phyloP scores from a whole-genome alignment of 2,797 vertebrate species.

The Oreortyx pictus region DNA sequence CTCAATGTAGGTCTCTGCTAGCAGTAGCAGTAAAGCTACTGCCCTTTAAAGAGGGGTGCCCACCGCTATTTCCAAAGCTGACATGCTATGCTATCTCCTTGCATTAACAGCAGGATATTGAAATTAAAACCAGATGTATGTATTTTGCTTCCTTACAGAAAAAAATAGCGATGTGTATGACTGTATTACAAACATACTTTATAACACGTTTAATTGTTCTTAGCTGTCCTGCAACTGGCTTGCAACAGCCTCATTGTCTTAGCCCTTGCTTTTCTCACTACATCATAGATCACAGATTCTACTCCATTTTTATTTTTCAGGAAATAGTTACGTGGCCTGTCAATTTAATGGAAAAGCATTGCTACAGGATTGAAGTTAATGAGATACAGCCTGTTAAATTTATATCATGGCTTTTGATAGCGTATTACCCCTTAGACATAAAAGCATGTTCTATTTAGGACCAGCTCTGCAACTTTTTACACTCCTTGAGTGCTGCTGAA shows the following conservation, averaged over 20 bases:
- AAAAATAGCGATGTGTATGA: background rate
- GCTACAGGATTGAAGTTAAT: background rate
- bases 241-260: background rate
- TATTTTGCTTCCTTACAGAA: background rate
- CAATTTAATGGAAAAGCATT: background rate
- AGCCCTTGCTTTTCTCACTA: background rate
- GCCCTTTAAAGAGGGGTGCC: background rate
- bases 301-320: background rate
- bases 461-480: background rate
- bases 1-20: fast-evolving
- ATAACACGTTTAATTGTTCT: background rate
- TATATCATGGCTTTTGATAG: background rate
- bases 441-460: background rate
- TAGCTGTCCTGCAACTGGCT: background rate
- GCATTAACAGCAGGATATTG: background rate
- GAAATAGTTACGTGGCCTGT: background rate
- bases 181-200: background rate
- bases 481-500: background rate
- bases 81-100: background rate
- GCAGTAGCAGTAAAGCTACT: background rate
- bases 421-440: background rate
- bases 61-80: background rate
- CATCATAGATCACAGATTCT: background rate
- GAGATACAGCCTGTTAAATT: background rate
- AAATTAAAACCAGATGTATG: background rate